Base-by-base conservation (phyloP, 2,888 invertebrate genomes). In the Drosophila yooni region DNA sequence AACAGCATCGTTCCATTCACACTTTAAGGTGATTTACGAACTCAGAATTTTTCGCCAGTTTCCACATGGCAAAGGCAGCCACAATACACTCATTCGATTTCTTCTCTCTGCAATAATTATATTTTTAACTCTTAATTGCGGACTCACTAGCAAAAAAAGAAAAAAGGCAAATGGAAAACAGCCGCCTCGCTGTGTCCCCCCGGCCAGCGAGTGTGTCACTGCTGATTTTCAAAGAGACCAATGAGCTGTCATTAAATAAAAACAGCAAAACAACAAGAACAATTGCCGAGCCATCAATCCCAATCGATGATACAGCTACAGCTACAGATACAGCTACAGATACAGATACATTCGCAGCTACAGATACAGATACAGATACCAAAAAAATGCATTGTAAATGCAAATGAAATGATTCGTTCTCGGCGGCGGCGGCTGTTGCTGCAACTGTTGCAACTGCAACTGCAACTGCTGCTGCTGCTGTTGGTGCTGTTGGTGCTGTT, bases 21-120 rank as follows among this genome's bases (percentile, higher is more conserved):
- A 88, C 90, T 88, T 87, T 72, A 75, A 88, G 90, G 92, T 92
- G 92, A 92, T 92, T 92, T 92, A 92, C 92, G 90, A 76, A 74
- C 69, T 73, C 74, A 73, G 70, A 82, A 83, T 79, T 81, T 70
- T 72, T 68, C 68, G 57, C n/a, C 40, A 40, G 18, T 15, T 29
- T 29, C 38, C 13, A n/a, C 74, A 13, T 6, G 21, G 43, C 43
- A 46, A 46, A 25, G 46, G 46, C 46, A 25, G 25, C 25, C 25
- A 46, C 46, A 46, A 43, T 13, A 21, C 43, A 43, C 43, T 21
- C 43, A 43, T 43, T 43, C 43, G 43, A 13, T 54, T 27, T 36
- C 25, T 27, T 27, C 18, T 13, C 11, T 25, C 21, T 80, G 88
- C 91, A 91, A 91, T 91, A 91, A 91, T 91, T 91, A 91, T 91